phyloP scores from a whole-genome alignment of 2,797 vertebrate species.

The Luscinia luscinia region DNA sequence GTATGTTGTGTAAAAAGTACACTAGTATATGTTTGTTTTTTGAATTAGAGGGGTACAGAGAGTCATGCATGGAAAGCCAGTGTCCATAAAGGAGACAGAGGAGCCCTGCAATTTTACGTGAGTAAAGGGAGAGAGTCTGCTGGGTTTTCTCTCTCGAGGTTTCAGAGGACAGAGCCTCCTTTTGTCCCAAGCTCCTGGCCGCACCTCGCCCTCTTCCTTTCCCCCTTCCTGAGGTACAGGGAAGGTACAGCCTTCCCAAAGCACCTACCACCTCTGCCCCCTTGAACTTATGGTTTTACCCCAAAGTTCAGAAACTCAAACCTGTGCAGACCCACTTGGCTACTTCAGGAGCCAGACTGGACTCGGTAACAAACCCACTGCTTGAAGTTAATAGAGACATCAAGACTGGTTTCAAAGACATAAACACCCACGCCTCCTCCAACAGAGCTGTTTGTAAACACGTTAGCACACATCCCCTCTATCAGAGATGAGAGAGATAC shows the following conservation, averaged over 20 bases:
- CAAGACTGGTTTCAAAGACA: background rate
- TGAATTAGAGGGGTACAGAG: background rate
- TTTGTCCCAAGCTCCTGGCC: accelerated
- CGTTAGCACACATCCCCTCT: accelerated
- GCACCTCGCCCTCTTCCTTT: too few relatives aligned
- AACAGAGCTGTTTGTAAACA: background rate
- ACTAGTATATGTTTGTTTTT: background rate
- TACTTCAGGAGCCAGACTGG: background rate
- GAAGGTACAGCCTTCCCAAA: background rate
- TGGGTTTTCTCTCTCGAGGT: accelerated
- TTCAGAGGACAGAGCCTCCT: accelerated
- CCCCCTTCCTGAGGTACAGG: too few relatives aligned
- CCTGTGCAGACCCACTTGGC: too few relatives aligned
- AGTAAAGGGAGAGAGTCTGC: background rate
- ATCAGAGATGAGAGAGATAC: background rate
- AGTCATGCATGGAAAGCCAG: background rate
- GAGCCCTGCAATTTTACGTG: too few relatives aligned
- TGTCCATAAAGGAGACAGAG: background rate
- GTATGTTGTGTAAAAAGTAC: background rate
- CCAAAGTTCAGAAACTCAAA: background rate
- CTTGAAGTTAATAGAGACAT: background rate
- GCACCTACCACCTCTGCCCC: accelerated
- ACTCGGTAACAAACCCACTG: too few relatives aligned
- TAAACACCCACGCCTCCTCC: background rate
- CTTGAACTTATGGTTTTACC: background rate